Evolutionary conservation across 2,113 vertebrate genomes (phyloP).

Genomic region (Anarhynchus alexandrinus): DNA sequence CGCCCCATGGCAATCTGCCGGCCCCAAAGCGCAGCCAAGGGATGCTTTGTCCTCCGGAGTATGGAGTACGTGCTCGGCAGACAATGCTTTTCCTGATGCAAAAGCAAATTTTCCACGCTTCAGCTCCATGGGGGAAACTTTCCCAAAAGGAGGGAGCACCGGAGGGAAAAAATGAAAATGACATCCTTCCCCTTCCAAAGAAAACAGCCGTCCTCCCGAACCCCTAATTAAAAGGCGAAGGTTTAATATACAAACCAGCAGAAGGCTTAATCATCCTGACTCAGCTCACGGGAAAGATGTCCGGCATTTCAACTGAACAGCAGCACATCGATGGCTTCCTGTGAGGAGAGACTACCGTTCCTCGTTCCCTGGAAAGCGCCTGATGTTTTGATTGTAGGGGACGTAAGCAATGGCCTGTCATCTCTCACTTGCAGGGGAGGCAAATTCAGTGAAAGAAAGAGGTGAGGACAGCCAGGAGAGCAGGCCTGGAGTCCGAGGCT

Average conservation of each 20-base stretch:
- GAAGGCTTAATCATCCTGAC: neutral
- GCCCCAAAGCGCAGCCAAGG: neutral
- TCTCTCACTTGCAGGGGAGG: neutral
- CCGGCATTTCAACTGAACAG: neutral
- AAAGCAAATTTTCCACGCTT: neutral
- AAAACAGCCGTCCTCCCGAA: neutral
- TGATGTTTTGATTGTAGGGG: neutral
- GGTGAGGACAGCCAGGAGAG: neutral
- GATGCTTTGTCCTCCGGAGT: fast-evolving
- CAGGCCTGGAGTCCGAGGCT: neutral
- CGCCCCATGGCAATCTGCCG: fast-evolving
- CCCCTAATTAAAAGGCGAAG: neutral
- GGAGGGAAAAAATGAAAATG: neutral
- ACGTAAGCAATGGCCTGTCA: neutral
- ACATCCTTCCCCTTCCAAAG: neutral
- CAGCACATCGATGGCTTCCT: neutral
- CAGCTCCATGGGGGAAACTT: neutral
- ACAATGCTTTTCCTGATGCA: fast-evolving
- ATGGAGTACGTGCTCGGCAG: fast-evolving
- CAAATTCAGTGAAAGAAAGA: neutral
- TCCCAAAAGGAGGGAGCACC: neutral
- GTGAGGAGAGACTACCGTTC: neutral
- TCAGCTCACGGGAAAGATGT: fast-evolving
- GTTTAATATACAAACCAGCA: neutral
- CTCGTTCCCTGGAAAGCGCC: neutral